Evolutionary conservation across 1,140 invertebrate genomes (phyloP), one percentile per base, ranked within the genome.

Genomic region (Lepidurus arcticus): DNA sequence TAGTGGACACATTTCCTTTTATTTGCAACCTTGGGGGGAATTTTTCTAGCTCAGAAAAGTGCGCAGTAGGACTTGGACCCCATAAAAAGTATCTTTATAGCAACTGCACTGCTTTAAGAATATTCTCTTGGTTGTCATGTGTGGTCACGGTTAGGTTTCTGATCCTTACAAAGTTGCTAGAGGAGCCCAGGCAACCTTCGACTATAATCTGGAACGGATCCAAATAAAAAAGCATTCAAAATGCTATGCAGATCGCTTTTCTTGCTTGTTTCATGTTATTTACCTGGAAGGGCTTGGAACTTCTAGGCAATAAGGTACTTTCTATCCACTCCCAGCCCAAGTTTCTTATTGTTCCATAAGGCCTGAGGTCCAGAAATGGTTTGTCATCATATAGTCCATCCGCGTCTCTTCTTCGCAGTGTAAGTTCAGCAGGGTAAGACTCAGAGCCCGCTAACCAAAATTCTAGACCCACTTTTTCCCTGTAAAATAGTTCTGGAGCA

Each of bases 1-100:
- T 47, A 76, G 43, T 76, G 43, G 43, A 42, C 43, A 76, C 24
- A 21, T 44, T 24, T 76, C 42, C 13, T 44, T 44, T 76, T 45
- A 76, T 44, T 76, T 76, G 16, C 75, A 13, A 21, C 26, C 8
- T 75, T 43, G 43, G 74, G 24, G 24, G 16, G 7, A 44, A 44
- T 16, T 8, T 75, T 44, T 16, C 6, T n/a, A 16, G 24, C 43
- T 21, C 11, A 76, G 10, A 34, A 44, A 44, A 77, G 45, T 44
- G n/a, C 65, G 44, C 42, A 47, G 76, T 77, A 77, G 42, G 9
- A 73, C 13, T 44, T 21, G n/a, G 13, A 42, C 42, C n/a, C 42
- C n/a, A 26, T 8, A 42, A 5, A 5, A 11, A 74, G 10, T 42
- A 74, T 26, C 42, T n/a, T 42, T 44, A 75, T 26, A 44, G 34